Percentiles rank a stretch among this genome's conserved stretches.
Evolutionary conservation across 64 coral and sea anemone genomes (phyloP).

Genomic region (Stichodactyla mertensii): DNA sequence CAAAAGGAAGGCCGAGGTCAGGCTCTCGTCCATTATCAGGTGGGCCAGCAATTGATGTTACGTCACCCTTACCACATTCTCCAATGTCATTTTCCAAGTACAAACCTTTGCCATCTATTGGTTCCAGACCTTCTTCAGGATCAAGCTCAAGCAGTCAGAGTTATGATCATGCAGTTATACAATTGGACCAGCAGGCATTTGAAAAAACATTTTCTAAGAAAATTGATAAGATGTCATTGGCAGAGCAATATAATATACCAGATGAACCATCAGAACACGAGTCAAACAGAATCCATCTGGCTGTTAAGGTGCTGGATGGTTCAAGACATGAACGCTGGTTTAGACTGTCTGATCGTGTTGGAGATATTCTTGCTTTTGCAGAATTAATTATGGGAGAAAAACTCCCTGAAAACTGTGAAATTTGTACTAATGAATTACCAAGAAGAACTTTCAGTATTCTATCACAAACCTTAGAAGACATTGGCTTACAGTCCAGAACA

Average conservation of each 20-base stretch:
- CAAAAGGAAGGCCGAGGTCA: slow-evolving; percentile 49
- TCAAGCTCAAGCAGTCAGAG: neutral
- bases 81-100: slow-evolving; percentile 79
- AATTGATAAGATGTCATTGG: neutral
- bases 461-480: slow-evolving; percentile 47
- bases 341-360: slow-evolving; percentile 42
- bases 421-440: slow-evolving; percentile 83
- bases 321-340: slow-evolving; percentile 91
- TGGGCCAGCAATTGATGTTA: neutral
- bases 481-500: slow-evolving; percentile 66
- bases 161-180: neutral
- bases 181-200: neutral
- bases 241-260: slow-evolving; percentile 19
- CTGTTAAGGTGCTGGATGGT: slow-evolving; percentile 75
- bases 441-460: slow-evolving; percentile 51
- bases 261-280: slow-evolving; percentile 57
- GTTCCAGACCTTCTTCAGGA: neutral
- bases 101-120: slow-evolving; percentile 62
- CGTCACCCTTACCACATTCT: neutral
- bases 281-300: slow-evolving; percentile 59
- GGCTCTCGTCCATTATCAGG: neutral
- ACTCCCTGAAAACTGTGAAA: slow-evolving; percentile 50
- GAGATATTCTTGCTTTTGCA: slow-evolving; percentile 68
- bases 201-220: neutral
- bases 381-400: slow-evolving; percentile 27